Evolutionary conservation across 1,140 invertebrate species (phyloP).

Genomic region (Eupeodes corollae): DNA sequence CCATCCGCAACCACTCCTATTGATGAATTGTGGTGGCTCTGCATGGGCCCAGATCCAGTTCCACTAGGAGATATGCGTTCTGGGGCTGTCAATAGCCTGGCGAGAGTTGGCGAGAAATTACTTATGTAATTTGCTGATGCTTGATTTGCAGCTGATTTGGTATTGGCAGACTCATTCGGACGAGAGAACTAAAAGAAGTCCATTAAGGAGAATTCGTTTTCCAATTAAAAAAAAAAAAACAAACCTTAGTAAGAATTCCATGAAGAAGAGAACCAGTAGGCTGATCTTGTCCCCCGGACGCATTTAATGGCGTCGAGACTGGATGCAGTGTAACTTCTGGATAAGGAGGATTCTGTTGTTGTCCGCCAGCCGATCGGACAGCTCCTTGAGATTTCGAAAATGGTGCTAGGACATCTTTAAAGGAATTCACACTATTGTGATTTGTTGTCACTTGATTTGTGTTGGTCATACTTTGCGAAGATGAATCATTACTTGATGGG

Average conservation of each 20-base stretch:
- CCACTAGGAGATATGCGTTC: constrained; percentile 27
- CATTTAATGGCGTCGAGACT: constrained; percentile 39
- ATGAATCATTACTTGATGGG: constrained; percentile 44
- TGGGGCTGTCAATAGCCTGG: constrained; percentile 58
- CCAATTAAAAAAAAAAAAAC: not conserved
- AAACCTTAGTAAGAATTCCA: constrained; percentile 59
- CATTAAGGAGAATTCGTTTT: not conserved
- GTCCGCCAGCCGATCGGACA: not conserved
- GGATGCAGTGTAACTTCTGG: constrained; percentile 67
- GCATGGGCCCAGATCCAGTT: not conserved
- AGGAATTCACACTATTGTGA: constrained; percentile 36
- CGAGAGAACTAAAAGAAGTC: not conserved
- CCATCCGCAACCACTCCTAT: not conserved
- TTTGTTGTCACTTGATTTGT: not conserved
- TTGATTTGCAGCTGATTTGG: not conserved
- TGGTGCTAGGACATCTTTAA: constrained; percentile 66
- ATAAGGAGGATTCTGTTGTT: constrained; percentile 43
- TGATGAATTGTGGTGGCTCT: not conserved
- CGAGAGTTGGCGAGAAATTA: constrained; percentile 64
- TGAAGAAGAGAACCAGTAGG: constrained; percentile 57
- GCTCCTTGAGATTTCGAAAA: constrained; percentile 48
- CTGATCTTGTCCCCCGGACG: constrained; percentile 14
- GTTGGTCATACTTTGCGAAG: constrained; percentile 29
- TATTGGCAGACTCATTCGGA: not conserved
- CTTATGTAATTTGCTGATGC: constrained; percentile 20